phyloP scores from a whole-genome alignment of 2,113 vertebrate genomes.

The Beaufortia kweichowensis region DNA sequence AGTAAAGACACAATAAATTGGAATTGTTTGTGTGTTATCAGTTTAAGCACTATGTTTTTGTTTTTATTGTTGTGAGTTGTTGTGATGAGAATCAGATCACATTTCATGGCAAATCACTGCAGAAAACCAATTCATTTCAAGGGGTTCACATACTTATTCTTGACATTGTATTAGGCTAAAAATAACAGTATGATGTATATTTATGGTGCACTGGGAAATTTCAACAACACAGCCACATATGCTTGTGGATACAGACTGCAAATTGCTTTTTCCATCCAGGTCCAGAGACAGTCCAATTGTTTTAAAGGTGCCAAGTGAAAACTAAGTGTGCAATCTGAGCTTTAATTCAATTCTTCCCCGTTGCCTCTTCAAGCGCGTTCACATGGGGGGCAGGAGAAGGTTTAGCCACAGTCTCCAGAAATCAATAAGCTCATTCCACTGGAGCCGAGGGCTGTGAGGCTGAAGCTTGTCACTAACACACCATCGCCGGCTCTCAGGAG shows the following conservation, averaged over 20 bases:
- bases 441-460: constrained; percentile 11
- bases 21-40: too few relatives aligned
- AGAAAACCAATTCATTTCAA: too few relatives aligned
- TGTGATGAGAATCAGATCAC: too few relatives aligned
- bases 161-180: too few relatives aligned
- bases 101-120: too few relatives aligned
- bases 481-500: constrained; percentile 14
- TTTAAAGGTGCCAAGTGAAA: constrained; percentile 21
- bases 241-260: neutral
- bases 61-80: too few relatives aligned
- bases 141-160: too few relatives aligned
- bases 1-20: too few relatives aligned
- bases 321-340: constrained; percentile 50
- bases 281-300: neutral
- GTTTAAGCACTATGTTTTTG: too few relatives aligned
- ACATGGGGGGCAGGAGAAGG: constrained; percentile 46
- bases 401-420: constrained; percentile 55
- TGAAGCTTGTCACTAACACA: neutral
- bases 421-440: constrained; percentile 55
- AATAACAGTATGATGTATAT: too few relatives aligned
- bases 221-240: neutral
- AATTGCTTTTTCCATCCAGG: neutral
- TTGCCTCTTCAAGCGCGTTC: constrained; percentile 54
- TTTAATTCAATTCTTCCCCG: constrained; percentile 58
- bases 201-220: too few relatives aligned